Conservation (phyloP, 2,113 vertebrate genomes). For the Trichomycterus rosablanca region DNA sequence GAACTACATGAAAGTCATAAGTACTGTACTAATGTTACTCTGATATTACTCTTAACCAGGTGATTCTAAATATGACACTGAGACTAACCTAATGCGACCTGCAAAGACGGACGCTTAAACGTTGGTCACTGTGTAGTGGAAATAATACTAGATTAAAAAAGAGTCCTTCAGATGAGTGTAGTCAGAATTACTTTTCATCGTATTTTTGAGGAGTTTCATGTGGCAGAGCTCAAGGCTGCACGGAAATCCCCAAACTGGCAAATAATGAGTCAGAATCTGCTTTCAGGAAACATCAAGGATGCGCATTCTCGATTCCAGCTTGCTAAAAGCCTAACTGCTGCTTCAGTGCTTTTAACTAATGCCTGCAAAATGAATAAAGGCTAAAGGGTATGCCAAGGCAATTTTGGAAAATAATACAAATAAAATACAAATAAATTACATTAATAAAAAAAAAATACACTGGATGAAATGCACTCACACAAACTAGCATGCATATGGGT, state of each 20-base stretch:
- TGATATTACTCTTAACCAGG: too few relatives aligned
- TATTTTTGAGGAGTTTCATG: constrained; percentile 37
- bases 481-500: background rate
- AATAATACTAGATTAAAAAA: constrained; percentile 18
- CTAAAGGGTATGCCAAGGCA: constrained; percentile 28
- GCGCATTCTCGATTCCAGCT: constrained; percentile 30
- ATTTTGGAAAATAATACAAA: constrained; percentile 41
- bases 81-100: constrained; percentile 24
- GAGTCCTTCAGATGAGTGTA: background rate
- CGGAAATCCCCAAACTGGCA: constrained; percentile 27
- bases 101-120: constrained; percentile 12
- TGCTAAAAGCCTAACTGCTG: constrained; percentile 27
- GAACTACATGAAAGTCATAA: too few relatives aligned
- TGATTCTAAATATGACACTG: too few relatives aligned
- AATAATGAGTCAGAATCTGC: constrained; percentile 21
- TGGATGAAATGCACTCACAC: constrained; percentile 25
- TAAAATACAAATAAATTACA: too few relatives aligned
- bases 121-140: constrained; percentile 13
- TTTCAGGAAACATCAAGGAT: background rate
- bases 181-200: constrained; percentile 18
- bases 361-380: constrained; percentile 27
- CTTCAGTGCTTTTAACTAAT: constrained; percentile 35
- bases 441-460: constrained; percentile 25
- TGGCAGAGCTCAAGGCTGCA: constrained; percentile 26
- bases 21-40: too few relatives aligned